Base-by-base conservation (phyloP, 2,888 invertebrate genomes). In the Drosophila demipolita region DNA sequence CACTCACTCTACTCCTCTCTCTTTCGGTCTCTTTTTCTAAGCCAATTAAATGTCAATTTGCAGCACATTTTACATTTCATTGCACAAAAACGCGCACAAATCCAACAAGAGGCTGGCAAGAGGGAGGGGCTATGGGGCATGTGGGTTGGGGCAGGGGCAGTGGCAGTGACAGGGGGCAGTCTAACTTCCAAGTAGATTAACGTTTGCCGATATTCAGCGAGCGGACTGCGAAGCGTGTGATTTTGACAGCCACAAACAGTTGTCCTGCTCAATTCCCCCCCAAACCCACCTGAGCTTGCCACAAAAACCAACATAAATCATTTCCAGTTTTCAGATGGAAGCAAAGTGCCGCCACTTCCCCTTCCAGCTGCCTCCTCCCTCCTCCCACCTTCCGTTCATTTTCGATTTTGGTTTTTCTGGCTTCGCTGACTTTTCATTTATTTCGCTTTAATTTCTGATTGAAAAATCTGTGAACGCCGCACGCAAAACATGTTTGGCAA, bases 1-100 rank as follows among this genome's bases (percentile, higher is more conserved):
- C 17, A n/a, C 54, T 5, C n/a, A 17, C 17, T 20, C 50, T 33
- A 2, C 17, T 15, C 1, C 9, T 7, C 26, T 2, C 66, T 1
- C 61, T 29, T 9, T 15, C 49, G 9, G 52, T 17, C 20, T 33
- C 33, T 33, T 36, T 36, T 35, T 66, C 71, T 66, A 76, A 79
- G 73, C 82, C 87, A 87, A 87, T 85, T 87, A 87, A 75, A 78
- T 77, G 75, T 66, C 85, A 74, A 85, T 87, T 87, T 78, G 73
- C 81, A 73, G 70, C 75, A 74, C 70, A 87, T 87, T 87, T 85
- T 78, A 84, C 85, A 82, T 73, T 79, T 77, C 64, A 85, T 75
- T 85, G 85, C 83, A 83, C 85, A 84, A 84, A 82, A 84, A 75
- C 70, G 87, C 83, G 87, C 64, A 61, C 66, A 61, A 73, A 84